Percentiles rank a stretch among this genome's conserved stretches.
Evolutionary conservation across 35 echinoderm and acorn worm species (phyloP).

Genomic region (Chiridota heheva): DNA sequence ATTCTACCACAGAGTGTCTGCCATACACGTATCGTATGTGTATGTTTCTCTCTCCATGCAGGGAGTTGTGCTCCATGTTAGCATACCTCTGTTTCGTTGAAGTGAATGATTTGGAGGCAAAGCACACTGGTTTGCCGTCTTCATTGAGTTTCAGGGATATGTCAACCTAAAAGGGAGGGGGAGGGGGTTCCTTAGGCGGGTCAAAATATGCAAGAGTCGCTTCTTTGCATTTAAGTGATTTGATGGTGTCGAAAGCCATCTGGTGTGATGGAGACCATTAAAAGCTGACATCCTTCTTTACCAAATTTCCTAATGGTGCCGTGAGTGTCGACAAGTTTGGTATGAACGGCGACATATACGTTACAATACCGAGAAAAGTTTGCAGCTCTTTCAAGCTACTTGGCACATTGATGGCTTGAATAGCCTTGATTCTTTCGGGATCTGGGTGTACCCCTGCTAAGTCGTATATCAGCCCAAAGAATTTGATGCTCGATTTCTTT

Average conservation of each 20-base stretch:
- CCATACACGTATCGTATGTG: too few relatives aligned
- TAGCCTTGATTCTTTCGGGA: constrained; percentile 31
- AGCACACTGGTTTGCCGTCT: too few relatives aligned
- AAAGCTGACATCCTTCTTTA: not conserved
- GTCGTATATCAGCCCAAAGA: constrained; percentile 47
- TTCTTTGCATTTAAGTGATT: too few relatives aligned
- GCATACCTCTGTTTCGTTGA: too few relatives aligned
- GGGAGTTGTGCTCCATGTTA: too few relatives aligned
- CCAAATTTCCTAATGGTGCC: not conserved
- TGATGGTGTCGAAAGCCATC: not conserved
- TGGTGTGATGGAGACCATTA: not conserved
- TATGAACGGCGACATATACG: constrained; percentile 24
- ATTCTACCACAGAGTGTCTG: too few relatives aligned
- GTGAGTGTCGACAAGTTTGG: not conserved
- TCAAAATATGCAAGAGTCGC: too few relatives aligned
- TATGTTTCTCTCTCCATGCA: too few relatives aligned
- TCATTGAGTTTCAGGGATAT: too few relatives aligned
- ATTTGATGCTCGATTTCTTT: constrained; percentile 29
- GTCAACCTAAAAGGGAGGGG: too few relatives aligned
- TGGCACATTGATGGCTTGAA: not conserved
- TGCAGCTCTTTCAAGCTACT: constrained; percentile 20
- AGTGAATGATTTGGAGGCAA: too few relatives aligned
- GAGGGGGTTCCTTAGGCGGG: too few relatives aligned
- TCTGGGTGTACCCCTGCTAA: constrained; percentile 42
- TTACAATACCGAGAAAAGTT: constrained; percentile 24